A percentile compares a stretch with the other conserved stretches of the same genome.
These are phyloP conservation scores for Catharus ustulatus DNA, from an alignment of 2,797 vertebrate genomes.

Conservation along the genomic window DNA sequence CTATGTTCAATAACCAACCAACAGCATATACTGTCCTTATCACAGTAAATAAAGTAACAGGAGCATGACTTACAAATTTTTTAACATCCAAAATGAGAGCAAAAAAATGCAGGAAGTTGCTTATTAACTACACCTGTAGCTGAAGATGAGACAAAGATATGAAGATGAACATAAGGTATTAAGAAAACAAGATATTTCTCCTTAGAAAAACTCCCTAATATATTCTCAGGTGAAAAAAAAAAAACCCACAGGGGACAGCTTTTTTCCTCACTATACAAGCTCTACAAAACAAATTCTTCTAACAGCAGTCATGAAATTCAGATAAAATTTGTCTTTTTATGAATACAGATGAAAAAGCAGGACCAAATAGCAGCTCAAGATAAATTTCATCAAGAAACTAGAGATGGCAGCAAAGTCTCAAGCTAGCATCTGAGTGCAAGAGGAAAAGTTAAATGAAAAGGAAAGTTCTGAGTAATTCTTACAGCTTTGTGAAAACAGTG, in stretches of 20 bases:
- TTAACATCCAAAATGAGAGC: not conserved
- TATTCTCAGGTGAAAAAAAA: not conserved
- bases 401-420: constrained; percentile 70
- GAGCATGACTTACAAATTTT: not conserved
- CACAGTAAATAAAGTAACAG: not conserved
- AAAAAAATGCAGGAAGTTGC: not conserved
- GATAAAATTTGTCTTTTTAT: not conserved
- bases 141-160: not conserved
- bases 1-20: not conserved
- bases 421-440: not conserved
- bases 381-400: constrained; percentile 57
- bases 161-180: not conserved
- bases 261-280: not conserved
- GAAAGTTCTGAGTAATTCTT: not conserved
- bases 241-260: not conserved
- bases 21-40: not conserved
- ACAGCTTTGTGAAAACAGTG: not conserved
- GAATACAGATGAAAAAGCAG: not conserved
- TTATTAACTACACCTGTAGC: not conserved
- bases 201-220: not conserved
- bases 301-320: not conserved
- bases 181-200: not conserved
- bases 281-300: not conserved
- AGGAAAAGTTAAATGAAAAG: constrained; percentile 29
- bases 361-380: not conserved